Base-by-base conservation (phyloP, 2,797 vertebrate genomes). In the Gobionotothen gibberifrons region DNA sequence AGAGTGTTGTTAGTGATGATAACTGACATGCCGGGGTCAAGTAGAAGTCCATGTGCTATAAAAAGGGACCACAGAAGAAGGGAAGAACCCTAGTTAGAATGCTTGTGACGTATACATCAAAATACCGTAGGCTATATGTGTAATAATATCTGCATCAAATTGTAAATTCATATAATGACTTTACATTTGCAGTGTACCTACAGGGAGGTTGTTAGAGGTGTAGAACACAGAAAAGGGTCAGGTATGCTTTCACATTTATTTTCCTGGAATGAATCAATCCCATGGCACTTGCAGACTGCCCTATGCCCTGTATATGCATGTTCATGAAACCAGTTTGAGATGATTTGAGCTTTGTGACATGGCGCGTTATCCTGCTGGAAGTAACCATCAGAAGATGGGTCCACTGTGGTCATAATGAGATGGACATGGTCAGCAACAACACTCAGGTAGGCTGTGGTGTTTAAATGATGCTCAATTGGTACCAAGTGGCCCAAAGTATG, bases 11-110 rank as follows among this genome's bases (percentile, higher is more conserved):
- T 80, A 86, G 78, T 79, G 83, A 90, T 90, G 81, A 80, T 83
- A 88, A 82, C 76, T 86, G 91, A 92, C 88, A 91, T 72, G 84
- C 74, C 15, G 14, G 14, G 85, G 89, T 88, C 86, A 85, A 63
- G 44, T 51, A 51, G 3, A 43, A 67, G 70, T 66, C 67, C 55
- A 56, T 19, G 2, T 57, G 62, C 48, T 55, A 21, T 71, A 61
- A 53, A 72, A 54, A 17, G 17, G 54, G 17, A 15, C 15, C 0
- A 0, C 17, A 53, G 49, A 66, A 61, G 79, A 19, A 55, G 58
- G 1, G 13, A 52, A 67, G 47, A 8, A 74, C 69, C 76, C 52
- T 0, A 21, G 59, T 61, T 68, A 62, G 40, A 42, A 65, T 0
- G 3, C 12, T 13, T 21, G 29, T 55, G 22, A 69, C 14, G 8